Evolutionary conservation across 2,888 invertebrate genomes (phyloP), one percentile per base, ranked within the genome.

Genomic region (Ashinkailepas kermadecensis): DNA sequence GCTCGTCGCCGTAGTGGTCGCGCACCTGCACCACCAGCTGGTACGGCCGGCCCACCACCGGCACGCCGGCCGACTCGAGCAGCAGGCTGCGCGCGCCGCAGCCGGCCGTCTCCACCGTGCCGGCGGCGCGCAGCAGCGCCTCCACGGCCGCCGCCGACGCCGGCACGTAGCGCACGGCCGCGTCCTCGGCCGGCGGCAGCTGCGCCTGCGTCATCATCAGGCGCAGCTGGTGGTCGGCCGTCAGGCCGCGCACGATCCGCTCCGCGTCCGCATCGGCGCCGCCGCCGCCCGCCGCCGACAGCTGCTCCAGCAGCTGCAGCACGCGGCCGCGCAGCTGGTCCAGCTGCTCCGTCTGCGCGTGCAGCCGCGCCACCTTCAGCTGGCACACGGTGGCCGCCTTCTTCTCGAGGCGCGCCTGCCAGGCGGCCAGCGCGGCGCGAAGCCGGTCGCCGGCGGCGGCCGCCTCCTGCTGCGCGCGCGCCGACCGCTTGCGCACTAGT

Each of bases 161-260:
- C 83, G 91, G 91, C 88, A 96, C 79, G 59, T n/a, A 79, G 13
- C 79, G n/a, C 58, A 79, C 23, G 7, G 59, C 79, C 13, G 79
- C 79, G 89, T 97, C 96, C 85, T 89, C 88, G 82, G 90, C 90
- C 25, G 89, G 88, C 58, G 79, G n/a, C 58, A 79, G 79, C 58
- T 23, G 57, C 23, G 58, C 79, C 57, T 25, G 57, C 12, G 12
- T 11, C 23, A 59, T 59, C 79, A 57, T 23, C 25, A 59, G 23
- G 13, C 23, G 79, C 58, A 79, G 57, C 79, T 79, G 58, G 58
- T 59, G 79, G 58, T 79, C 58, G 15, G 58, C 25, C 58, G 58
- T 57, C 23, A 79, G 18, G 9, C 79, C 57, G 23, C 79, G 79
- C 23, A 79, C 58, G 23, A 79, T 23, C 79, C 23, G n/a, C 79